Conservation (phyloP, 1,140 invertebrate genomes). For the Triops longicaudatus region DNA sequence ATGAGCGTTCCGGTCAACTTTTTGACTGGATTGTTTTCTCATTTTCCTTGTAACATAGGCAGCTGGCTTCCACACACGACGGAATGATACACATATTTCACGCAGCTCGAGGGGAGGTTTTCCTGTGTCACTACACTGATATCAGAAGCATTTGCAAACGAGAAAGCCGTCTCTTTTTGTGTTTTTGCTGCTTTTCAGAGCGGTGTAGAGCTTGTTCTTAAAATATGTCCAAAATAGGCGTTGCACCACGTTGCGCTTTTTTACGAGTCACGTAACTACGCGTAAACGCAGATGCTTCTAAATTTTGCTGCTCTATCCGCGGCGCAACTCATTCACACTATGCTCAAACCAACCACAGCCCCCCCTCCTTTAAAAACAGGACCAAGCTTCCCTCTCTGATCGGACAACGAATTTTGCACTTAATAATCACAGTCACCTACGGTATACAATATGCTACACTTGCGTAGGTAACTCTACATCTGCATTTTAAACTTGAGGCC, state of each 20-base stretch:
- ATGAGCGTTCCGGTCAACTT: no score
- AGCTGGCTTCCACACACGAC: no score
- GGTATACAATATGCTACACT: not conserved
- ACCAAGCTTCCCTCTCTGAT: no score
- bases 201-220: not conserved
- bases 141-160: not conserved
- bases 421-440: not conserved
- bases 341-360: not conserved
- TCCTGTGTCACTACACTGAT: no score
- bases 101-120: no score
- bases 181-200: not conserved
- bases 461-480: not conserved
- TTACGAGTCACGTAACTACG: constrained; percentile 14
- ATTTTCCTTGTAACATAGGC: no score
- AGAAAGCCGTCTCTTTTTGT: not conserved
- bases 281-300: constrained; percentile 7
- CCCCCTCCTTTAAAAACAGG: no score
- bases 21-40: no score
- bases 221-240: constrained; percentile 10
- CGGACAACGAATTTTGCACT: not conserved
- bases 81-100: no score
- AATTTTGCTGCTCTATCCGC: not conserved
- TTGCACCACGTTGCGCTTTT: not conserved
- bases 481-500: constrained; percentile 5
- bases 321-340: not conserved